Evolutionary conservation across 1,140 invertebrate species (phyloP).

Genomic region (Chironomus striatipennis): DNA sequence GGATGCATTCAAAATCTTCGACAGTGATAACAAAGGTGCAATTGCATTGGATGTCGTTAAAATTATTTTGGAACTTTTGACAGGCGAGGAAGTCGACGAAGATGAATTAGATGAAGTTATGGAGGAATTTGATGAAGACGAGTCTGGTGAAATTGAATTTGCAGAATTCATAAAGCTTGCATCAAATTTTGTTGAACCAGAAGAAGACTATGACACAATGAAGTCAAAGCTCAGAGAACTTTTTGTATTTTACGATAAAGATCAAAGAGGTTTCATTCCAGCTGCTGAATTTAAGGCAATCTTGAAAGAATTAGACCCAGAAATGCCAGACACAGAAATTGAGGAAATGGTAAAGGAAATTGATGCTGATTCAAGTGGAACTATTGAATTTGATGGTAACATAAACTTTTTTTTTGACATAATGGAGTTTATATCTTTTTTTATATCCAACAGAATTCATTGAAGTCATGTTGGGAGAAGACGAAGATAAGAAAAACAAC

Average conservation of each 20-base stretch:
- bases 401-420: neutral
- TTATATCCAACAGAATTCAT: neutral
- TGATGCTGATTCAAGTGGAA: neutral
- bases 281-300: neutral
- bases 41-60: neutral
- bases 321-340: neutral
- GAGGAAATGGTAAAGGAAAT: conserved; percentile 15
- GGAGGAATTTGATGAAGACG: conserved; percentile 17
- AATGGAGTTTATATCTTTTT: neutral
- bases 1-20: conserved; percentile 13
- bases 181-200: conserved; percentile 7
- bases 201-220: conserved; percentile 16
- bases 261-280: neutral
- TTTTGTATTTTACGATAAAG: neutral
- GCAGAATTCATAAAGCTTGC: conserved; percentile 1
- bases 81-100: neutral
- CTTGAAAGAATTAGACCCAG: conserved; percentile 5
- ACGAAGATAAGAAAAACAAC: neutral
- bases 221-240: neutral
- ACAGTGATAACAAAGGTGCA: neutral
- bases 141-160: conserved; percentile 19
- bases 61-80: neutral
- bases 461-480: neutral
- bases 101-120: conserved; percentile 12
- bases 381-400: conserved; percentile 17